Evolutionary conservation across 2,797 vertebrate genomes (phyloP), one percentile per base, ranked within the genome.

Genomic region (Erethizon dorsatum): DNA sequence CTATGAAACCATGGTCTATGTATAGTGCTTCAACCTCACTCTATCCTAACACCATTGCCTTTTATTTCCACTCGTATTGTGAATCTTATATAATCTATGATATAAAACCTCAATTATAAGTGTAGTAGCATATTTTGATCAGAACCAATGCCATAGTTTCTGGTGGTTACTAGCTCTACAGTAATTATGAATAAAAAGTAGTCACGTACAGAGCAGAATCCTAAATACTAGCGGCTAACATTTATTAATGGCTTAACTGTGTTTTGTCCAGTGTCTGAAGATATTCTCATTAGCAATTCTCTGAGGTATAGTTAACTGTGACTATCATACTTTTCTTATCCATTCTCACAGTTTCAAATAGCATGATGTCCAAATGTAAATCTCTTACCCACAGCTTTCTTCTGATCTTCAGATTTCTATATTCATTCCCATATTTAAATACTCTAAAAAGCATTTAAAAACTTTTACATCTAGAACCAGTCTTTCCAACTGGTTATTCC

Each of bases 131-230:
- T 50, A 73, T 75, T 93, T 95, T 87, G 75, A 88, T 97, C 13
- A 85, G 65, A 85, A 54, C 24, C 78, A 56, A 79, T 54, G 82
- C 4, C 15, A 10, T 56, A 2, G 52, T 89, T 97, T 96, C 59
- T 69, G 57, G 50, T 79, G 67, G 20, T 90, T 84, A 83, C 47
- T 94, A 84, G 82, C 15, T 91, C 54, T 83, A 79, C 1, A 26
- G 59, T 52, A 79, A 85, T 95, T 88, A 83, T 78, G 54, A 94
- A 88, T 84, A 47, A 90, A 95, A 92, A 54, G 12, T 54, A 56
- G 41, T 59, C 79, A 9, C 18, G 56, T 4, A 20, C 47, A 86
- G 78, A 86, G 12, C 33, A 92, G 54, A 94, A 75, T 63, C 24
- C 28, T 79, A 78, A 95, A 52, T 41, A 73, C 57, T 79, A 69